Evolutionary conservation across 1,140 invertebrate species (phyloP), one percentile per base, ranked within the genome.

Genomic region (Diabrotica undecimpunctata): DNA sequence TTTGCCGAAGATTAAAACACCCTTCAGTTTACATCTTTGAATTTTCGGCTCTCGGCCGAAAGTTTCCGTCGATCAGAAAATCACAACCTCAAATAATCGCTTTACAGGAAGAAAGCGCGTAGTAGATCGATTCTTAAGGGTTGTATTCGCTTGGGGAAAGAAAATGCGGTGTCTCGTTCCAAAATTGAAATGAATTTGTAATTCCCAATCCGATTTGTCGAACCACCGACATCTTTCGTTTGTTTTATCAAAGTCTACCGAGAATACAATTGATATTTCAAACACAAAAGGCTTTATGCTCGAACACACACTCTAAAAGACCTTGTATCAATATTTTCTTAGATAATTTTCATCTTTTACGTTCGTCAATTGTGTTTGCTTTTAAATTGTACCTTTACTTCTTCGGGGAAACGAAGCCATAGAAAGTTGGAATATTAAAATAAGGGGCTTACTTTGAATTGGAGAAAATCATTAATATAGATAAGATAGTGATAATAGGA

Each of bases 261-360:
- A 61, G 65, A 66, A 66, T 62, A 66, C 65, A 66, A 66, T 66
- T 66, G 65, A 66, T 66, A 66, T 66, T 66, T 59, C 65, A 66
- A 55, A 66, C 61, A 66, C 65, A 66, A 66, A 62, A 66, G 65
- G 65, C 61, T 61, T 51, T 61, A 66, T 54, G 65, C 65, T 62
- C 52, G 52, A 61, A 46, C 54, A 61, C 54, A 62, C 55, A 55
- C 38, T 62, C 61, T 54, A 61, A 54, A 61, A 55, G 60, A 56
- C 41, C 56, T 59, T 61, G 37, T 61, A 56, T 55, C 61, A 66
- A 66, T 66, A 66, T 66, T 66, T 66, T 66, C 56, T 14, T 13
- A 61, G 61, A 66, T 66, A 61, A 66, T 56, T 66, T 62, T 58
- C 55, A 57, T 62, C 60, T 50, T 56, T 51, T 55, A 54, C 55